Conservation (phyloP, 2,888 invertebrate species). For the Cephus spinipes region DNA sequence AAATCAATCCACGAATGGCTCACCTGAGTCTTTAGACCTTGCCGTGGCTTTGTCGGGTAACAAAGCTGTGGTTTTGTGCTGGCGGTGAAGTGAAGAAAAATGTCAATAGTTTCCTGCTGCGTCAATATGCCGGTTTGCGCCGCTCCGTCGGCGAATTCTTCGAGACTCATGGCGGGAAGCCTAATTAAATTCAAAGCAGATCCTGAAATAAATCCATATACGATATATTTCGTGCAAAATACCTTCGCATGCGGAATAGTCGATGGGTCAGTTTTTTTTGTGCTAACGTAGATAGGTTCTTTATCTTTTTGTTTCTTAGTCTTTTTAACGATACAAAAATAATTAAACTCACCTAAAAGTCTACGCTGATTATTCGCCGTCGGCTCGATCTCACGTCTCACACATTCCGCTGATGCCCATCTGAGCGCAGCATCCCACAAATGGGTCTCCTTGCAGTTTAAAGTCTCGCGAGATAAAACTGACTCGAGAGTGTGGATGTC, state of each 20-base stretch:
- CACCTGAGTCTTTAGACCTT: constrained; percentile 91
- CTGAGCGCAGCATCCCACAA: constrained; percentile 90
- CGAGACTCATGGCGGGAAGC: constrained; percentile 93
- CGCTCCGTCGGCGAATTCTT: constrained; percentile 94
- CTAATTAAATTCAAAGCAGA: constrained; percentile 84
- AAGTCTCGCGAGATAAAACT: constrained; percentile 90
- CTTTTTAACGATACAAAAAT: neutral
- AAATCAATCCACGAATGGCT: constrained; percentile 13
- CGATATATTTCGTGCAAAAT: constrained; percentile 1
- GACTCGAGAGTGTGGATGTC: constrained; percentile 93
- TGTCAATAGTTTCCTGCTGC: constrained; percentile 92
- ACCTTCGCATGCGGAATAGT: constrained; percentile 12
- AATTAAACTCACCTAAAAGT: constrained; percentile 49
- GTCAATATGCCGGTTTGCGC: constrained; percentile 93
- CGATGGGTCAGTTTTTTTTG: neutral
- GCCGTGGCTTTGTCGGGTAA: constrained; percentile 85
- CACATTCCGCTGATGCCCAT: constrained; percentile 94
- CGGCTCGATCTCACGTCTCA: constrained; percentile 83
- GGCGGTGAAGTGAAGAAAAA: constrained; percentile 95
- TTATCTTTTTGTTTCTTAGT: neutral
- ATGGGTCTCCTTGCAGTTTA: constrained; percentile 94
- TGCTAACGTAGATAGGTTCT: too few species aligned
- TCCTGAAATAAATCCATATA: constrained; percentile 47
- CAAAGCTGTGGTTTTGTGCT: constrained; percentile 84
- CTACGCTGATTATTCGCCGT: constrained; percentile 77